Conservation (phyloP, 2,113 vertebrate species). For the Nansenia antarctica region DNA sequence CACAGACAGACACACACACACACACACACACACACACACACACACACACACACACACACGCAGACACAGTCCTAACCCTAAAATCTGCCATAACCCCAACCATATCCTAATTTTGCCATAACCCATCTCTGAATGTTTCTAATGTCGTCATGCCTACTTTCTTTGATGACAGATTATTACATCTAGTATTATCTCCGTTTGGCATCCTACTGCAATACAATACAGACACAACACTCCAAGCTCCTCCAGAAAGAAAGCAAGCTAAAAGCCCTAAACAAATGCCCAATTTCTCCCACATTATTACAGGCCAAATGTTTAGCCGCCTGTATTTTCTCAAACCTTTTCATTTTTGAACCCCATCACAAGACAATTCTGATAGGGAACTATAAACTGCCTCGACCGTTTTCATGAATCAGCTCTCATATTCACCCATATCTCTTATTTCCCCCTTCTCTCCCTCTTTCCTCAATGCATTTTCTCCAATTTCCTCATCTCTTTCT, state of each 20-base stretch:
- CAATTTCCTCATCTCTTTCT: slow-evolving; percentile 61
- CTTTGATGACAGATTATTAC: too few relatives aligned
- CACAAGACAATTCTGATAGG: slow-evolving; percentile 30
- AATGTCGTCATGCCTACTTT: too few relatives aligned
- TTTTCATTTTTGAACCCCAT: slow-evolving; percentile 18
- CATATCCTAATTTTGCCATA: too few relatives aligned
- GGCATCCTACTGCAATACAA: too few relatives aligned
- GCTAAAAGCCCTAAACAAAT: slow-evolving; percentile 53
- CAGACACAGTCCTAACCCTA: too few relatives aligned
- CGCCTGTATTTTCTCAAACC: too few relatives aligned
- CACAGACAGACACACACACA: too few relatives aligned
- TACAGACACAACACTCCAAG: slow-evolving; percentile 29
- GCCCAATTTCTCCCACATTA: slow-evolving; percentile 33
- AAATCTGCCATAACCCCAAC: too few relatives aligned
- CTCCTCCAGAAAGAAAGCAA: slow-evolving; percentile 51
- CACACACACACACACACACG: too few relatives aligned
- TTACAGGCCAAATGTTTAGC: slow-evolving; percentile 55
- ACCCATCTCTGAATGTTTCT: too few relatives aligned
- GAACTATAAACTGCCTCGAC: slow-evolving; percentile 48
- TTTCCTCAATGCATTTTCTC: slow-evolving; percentile 49
- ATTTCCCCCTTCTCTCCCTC: slow-evolving; percentile 34
- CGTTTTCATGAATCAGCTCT: slow-evolving; percentile 48
- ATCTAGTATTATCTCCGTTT: too few relatives aligned
- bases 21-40: background rate
- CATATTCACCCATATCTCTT: slow-evolving; percentile 18